phyloP scores from a whole-genome alignment of 2,797 vertebrate species.

The Jordanella pulchra region DNA sequence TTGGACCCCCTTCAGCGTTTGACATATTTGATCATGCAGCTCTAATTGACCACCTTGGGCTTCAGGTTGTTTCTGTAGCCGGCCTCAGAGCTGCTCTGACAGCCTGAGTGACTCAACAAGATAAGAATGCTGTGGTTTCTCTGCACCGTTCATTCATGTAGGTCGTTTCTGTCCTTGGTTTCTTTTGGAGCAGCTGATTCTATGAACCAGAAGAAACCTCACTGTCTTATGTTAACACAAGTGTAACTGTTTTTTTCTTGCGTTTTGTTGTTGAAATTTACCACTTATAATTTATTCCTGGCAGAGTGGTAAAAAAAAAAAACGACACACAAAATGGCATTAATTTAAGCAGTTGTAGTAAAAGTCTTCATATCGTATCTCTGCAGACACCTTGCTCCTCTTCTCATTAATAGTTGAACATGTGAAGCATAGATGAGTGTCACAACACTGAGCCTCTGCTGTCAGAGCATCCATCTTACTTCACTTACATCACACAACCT shows the following conservation, averaged over 20 bases:
- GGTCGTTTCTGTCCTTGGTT: slow-evolving; percentile 10
- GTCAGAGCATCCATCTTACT: neutral
- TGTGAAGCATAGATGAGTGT: neutral
- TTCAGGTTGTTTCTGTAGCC: slow-evolving; percentile 43
- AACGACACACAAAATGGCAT: too few relatives aligned
- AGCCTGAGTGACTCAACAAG: slow-evolving; percentile 43
- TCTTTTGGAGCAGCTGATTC: slow-evolving; percentile 19
- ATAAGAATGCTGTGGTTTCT: slow-evolving; percentile 42
- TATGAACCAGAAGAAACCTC: slow-evolving; percentile 22
- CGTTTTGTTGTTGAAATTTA: slow-evolving; percentile 4
- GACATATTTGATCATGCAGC: slow-evolving; percentile 68
- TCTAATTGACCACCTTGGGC: slow-evolving; percentile 67
- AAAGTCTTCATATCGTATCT: too few relatives aligned
- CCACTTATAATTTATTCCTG: neutral
- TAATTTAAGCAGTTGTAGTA: too few relatives aligned
- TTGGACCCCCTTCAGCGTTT: slow-evolving; percentile 49
- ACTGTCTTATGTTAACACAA: slow-evolving; percentile 16
- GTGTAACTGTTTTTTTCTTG: neutral
- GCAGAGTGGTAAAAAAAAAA: neutral
- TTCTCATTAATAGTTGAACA: too few relatives aligned
- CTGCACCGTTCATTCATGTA: slow-evolving; percentile 13
- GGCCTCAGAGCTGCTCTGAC: slow-evolving; percentile 43
- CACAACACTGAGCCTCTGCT: neutral
- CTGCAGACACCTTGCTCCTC: too few relatives aligned
- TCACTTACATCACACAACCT: neutral